These are phyloP conservation scores for Automeris io DNA, from an alignment of 2,888 invertebrate species.

Conservation along the genomic window DNA sequence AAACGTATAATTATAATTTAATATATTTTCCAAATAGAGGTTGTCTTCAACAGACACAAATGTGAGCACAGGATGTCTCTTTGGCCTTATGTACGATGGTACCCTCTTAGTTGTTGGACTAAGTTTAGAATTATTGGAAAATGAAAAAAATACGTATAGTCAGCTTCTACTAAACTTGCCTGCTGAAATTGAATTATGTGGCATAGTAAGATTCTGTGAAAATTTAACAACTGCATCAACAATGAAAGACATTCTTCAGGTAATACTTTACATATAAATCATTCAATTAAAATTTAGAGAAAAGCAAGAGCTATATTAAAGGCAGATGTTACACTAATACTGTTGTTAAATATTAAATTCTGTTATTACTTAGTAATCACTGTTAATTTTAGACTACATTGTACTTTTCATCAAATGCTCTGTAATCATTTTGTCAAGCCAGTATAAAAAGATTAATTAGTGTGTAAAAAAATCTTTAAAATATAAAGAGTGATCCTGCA, in stretches of 20 bases:
- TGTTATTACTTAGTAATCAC: no score
- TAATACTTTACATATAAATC: no score
- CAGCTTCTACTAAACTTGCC: conserved; percentile 81
- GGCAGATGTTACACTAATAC: no score
- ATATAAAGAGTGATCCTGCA: no score
- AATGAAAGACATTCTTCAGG: conserved; percentile 78
- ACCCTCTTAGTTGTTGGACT: conserved; percentile 82
- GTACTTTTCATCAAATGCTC: no score
- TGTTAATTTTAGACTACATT: no score
- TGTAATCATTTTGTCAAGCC: no score
- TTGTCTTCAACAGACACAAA: conserved; percentile 79
- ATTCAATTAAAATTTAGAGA: no score
- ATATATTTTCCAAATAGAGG: conserved; percentile 68
- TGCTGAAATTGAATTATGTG: conserved; percentile 86
- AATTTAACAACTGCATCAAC: conserved; percentile 77
- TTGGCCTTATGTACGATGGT: conserved; percentile 85
- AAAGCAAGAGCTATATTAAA: no score
- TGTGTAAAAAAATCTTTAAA: no score
- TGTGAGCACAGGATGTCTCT: conserved; percentile 82
- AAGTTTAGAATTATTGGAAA: conserved; percentile 79
- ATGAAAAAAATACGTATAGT: conserved; percentile 67
- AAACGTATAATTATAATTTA: background rate
- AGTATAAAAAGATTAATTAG: no score
- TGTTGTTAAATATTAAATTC: no score
- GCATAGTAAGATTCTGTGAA: conserved; percentile 81